These are phyloP conservation scores for Dolomedes plantarius DNA, from an alignment of 2,888 invertebrate species.

Conservation along the genomic window DNA sequence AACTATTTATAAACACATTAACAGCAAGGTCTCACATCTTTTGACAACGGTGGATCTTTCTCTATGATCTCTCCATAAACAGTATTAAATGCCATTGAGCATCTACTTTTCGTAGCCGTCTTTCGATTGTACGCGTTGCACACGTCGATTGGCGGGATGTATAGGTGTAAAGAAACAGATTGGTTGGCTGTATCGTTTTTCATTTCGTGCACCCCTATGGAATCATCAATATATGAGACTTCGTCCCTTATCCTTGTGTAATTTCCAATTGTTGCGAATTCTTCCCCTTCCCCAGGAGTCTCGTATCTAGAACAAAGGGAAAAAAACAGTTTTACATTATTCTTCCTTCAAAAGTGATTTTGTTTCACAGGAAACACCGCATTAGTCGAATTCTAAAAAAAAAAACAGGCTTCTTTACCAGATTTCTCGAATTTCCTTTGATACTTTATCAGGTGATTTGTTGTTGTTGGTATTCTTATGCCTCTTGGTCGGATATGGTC, in stretches of 20 bases:
- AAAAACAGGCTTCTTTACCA: no score
- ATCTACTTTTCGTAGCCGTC: background rate
- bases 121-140: background rate
- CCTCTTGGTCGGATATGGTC: no score
- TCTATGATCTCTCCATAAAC: background rate
- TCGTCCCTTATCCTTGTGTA: background rate
- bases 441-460: no score
- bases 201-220: constrained; percentile 14
- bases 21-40: no score
- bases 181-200: background rate
- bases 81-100: background rate
- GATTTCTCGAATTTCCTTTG: no score
- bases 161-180: constrained; percentile 7
- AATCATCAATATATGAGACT: background rate
- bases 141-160: background rate
- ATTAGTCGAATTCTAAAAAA: no score
- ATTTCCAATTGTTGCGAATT: background rate
- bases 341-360: no score
- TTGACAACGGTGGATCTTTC: no score
- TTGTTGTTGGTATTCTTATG: no score
- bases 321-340: no score
- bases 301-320: background rate
- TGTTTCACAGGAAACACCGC: no score
- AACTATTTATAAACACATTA: no score
- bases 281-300: background rate